Base-by-base conservation (phyloP, 2,113 vertebrate genomes). In the Mus pahari region DNA sequence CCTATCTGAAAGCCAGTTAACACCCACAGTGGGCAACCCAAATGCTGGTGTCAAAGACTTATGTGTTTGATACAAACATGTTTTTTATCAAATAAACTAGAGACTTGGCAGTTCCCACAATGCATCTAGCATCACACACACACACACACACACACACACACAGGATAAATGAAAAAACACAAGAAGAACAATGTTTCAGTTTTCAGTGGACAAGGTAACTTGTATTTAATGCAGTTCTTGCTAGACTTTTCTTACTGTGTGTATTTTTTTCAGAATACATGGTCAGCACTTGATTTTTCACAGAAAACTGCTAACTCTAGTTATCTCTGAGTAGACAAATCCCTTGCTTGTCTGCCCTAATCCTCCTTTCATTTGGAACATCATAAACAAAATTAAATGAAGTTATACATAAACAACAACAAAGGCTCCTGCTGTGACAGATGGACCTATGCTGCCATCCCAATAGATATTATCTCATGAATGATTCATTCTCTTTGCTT, bases 401-500 rank as follows among this genome's bases (percentile, higher is more conserved):
- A 92, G 64, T 96, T 94, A 88, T 78, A 93, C 92, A 94, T 96
- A 96, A 97, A 97, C 71, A 97, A 94, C 90, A 94, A 86, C 55
- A 93, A 92, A 81, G 77, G 83, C 73, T 62, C 94, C 95, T 93
- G 36, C 50, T 98, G 89, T 97, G 98, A 97, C 98, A 98, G 98
- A 99, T 98, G 98, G 98, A 98, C 96, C 97, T 97, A 97, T 48
- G 24, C 58, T 98, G 98, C 98, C 97, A 99, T 99, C 98, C 98
- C 96, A 26, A 94, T 96, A 98, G 98, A 98, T 98, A 98, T 97
- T 97, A 98, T 98, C 98, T 98, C 98, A 98, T 99, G 98, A 99
- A 99, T 99, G 98, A 99, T 98, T 98, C 98, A 98, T 98, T 71
- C 92, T 96, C 97, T 96, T 97, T 98, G 97, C 98, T 99, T 98